phyloP scores from a whole-genome alignment of 2,888 invertebrate genomes.

The Pinctada fucata region DNA sequence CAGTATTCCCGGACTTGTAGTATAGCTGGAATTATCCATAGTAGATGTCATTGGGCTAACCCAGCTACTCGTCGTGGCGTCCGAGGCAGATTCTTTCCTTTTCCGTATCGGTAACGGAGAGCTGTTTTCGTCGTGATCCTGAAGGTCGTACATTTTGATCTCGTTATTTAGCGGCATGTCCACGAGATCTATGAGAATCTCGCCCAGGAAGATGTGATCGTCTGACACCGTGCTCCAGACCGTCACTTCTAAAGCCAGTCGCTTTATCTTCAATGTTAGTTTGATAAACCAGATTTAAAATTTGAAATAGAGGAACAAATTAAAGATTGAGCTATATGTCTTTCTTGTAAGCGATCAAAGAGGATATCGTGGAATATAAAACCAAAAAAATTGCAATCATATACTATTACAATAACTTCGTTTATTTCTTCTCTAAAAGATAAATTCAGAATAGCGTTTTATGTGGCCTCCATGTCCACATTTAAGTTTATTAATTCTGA shows the following conservation, averaged over 20 bases:
- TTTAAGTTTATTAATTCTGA: too few relatives aligned
- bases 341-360: background rate
- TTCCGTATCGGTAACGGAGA: slow-evolving; percentile 63
- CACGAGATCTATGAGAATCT: slow-evolving; percentile 83
- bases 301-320: too few relatives aligned
- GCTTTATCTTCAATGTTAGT: slow-evolving; percentile 80
- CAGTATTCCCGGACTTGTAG: slow-evolving; percentile 31
- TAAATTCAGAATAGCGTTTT: too few relatives aligned
- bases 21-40: slow-evolving; percentile 35
- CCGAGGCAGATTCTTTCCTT: slow-evolving; percentile 35
- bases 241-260: slow-evolving; percentile 89
- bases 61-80: slow-evolving; percentile 32
- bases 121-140: slow-evolving; percentile 74
- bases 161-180: slow-evolving; percentile 92
- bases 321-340: too few relatives aligned
- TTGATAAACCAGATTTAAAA: too few relatives aligned
- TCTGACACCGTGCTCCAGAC: slow-evolving; percentile 92
- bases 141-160: slow-evolving; percentile 87
- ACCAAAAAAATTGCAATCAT: background rate
- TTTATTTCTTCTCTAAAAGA: too few relatives aligned
- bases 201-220: slow-evolving; percentile 81
- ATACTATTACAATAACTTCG: background rate
- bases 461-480: too few relatives aligned
- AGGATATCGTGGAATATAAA: background rate
- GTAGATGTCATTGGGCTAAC: slow-evolving; percentile 29